Evolutionary conservation across 2,113 vertebrate species (phyloP).

Genomic region (Oceanodroma tethys): DNA sequence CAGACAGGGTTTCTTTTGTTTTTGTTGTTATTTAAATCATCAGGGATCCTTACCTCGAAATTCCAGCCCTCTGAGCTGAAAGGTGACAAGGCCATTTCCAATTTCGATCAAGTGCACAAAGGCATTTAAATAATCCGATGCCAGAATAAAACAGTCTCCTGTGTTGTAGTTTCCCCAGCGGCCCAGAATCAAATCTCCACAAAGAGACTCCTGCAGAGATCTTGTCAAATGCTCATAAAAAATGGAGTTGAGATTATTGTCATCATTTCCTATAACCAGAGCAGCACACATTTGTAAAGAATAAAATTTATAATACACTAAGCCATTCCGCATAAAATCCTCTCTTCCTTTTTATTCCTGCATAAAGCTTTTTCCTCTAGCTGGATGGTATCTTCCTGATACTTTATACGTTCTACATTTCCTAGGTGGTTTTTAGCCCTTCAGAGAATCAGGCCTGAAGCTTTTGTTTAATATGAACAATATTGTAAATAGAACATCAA

Average conservation of each 20-base stretch:
- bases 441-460: background rate
- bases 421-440: background rate
- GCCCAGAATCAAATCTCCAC: conserved; percentile 91
- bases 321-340: background rate
- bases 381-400: background rate
- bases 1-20: background rate
- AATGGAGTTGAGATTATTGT: conserved; percentile 96
- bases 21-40: background rate
- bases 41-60: conserved; percentile 85
- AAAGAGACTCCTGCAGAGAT: conserved; percentile 92
- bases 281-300: background rate
- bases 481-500: background rate
- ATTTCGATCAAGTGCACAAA: conserved; percentile 96
- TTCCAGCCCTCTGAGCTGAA: conserved; percentile 96
- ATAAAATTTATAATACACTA: background rate
- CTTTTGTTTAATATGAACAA: background rate
- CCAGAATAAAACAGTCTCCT: conserved; percentile 96
- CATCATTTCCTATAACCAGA: conserved; percentile 83
- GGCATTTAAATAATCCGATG: conserved; percentile 98
- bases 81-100: conserved; percentile 95
- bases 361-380: background rate
- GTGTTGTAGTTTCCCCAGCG: conserved; percentile 96
- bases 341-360: background rate
- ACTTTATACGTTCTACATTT: background rate
- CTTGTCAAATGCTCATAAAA: conserved; percentile 97